These are phyloP conservation scores for Drosophila silvestris DNA, from an alignment of 2,888 invertebrate species.

Conservation along the genomic window DNA sequence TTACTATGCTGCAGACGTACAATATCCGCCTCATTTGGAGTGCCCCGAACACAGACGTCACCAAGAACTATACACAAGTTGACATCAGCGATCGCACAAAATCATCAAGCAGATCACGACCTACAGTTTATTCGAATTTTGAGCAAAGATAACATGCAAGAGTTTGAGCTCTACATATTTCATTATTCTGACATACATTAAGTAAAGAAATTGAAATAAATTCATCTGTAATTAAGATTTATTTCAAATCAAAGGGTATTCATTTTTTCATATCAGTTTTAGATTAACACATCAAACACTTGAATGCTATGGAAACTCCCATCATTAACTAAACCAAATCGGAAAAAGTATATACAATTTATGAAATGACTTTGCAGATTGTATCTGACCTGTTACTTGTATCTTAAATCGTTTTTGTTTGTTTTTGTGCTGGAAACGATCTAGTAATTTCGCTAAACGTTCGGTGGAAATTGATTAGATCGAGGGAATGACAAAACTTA, in stretches of 20 bases:
- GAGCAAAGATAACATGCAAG: slow-evolving; percentile 1
- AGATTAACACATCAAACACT: slow-evolving; percentile 1
- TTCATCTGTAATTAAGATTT: not conserved
- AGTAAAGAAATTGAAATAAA: not conserved
- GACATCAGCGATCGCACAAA: slow-evolving; percentile 46
- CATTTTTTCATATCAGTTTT: not conserved
- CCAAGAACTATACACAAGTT: slow-evolving; percentile 34
- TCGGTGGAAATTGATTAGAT: not conserved
- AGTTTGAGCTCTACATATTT: not conserved
- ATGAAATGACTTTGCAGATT: slow-evolving; percentile 24
- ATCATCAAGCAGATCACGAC: slow-evolving; percentile 16
- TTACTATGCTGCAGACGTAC: slow-evolving; percentile 38
- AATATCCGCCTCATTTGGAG: slow-evolving; percentile 15
- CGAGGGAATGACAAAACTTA: not conserved
- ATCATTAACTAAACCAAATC: slow-evolving; percentile 1
- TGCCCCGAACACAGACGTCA: slow-evolving; percentile 33
- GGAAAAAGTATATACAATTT: slow-evolving; percentile 5
- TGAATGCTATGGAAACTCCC: slow-evolving; percentile 32
- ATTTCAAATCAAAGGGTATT: slow-evolving; percentile 8
- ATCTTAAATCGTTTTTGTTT: not conserved
- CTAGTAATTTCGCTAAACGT: not conserved
- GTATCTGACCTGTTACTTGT: not conserved
- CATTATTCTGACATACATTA: not conserved
- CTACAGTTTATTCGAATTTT: not conserved
- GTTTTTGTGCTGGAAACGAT: slow-evolving; percentile 5